These are phyloP conservation scores for Megalurothrips usitatus DNA, from an alignment of 2,888 invertebrate genomes.

Conservation along the genomic window DNA sequence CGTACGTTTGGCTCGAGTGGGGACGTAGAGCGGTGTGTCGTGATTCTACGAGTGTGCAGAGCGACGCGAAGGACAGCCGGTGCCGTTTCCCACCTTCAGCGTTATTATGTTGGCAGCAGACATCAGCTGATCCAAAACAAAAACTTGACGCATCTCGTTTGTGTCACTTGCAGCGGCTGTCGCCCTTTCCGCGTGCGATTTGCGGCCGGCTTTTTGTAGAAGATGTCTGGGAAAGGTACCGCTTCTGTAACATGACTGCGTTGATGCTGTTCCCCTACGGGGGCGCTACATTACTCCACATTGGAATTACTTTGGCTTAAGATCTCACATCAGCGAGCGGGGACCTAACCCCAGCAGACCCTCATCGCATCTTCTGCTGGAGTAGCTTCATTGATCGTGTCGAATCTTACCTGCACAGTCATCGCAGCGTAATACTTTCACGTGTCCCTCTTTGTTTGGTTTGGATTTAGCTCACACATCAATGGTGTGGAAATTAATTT, in stretches of 20 bases:
- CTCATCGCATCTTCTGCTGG: too few species aligned
- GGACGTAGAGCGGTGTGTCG: not conserved
- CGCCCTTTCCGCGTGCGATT: not conserved
- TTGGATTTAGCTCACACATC: too few species aligned
- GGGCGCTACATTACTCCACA: not conserved
- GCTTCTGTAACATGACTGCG: too few species aligned
- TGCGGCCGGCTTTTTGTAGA: not conserved
- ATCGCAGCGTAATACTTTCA: too few species aligned
- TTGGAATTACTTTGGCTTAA: not conserved
- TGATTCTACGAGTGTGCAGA: not conserved
- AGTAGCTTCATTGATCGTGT: too few species aligned
- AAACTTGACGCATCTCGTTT: not conserved
- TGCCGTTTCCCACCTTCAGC: too few species aligned
- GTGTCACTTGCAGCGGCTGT: not conserved
- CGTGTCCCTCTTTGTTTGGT: too few species aligned
- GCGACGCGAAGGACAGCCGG: not conserved
- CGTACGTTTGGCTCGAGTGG: too few species aligned
- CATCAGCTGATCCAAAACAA: not conserved
- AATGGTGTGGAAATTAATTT: too few species aligned
- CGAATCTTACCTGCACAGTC: too few species aligned
- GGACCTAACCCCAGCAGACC: too few species aligned
- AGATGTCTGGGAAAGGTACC: slow-evolving; percentile 1
- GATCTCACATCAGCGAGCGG: not conserved
- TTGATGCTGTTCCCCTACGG: too few species aligned
- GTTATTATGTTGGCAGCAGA: not conserved